Evolutionary conservation across 64 coral and sea anemone genomes (phyloP).

Genomic region (Actinia tenebrosa): DNA sequence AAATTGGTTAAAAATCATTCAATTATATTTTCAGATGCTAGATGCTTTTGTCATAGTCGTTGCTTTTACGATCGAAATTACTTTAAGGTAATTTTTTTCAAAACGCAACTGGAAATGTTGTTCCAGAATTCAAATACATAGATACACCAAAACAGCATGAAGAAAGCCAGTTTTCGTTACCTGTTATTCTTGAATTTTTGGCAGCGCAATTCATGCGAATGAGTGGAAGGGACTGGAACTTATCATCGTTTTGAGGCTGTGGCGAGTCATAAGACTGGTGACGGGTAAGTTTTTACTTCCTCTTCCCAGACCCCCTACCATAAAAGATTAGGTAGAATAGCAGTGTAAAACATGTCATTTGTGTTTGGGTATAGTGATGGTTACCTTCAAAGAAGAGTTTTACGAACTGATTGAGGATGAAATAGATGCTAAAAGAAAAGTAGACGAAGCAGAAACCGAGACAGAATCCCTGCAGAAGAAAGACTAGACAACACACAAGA

Average conservation of each 20-base stretch:
- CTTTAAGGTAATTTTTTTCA: constrained; percentile 15
- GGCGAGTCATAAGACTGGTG: constrained; percentile 37
- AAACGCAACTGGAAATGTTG: no score
- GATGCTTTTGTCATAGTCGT: constrained; percentile 10
- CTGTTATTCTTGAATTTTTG: not conserved
- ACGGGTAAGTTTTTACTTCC: not conserved
- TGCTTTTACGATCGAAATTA: constrained; percentile 38
- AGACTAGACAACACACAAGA: not conserved
- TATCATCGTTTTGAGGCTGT: constrained; percentile 34
- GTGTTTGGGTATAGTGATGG: not conserved
- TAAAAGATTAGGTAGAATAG: no score
- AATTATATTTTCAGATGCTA: constrained; percentile 3
- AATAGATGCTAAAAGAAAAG: constrained; percentile 10
- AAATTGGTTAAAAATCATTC: not conserved
- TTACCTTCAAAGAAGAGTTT: constrained; percentile 33
- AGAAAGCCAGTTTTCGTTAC: no score
- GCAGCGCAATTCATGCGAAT: constrained; percentile 23
- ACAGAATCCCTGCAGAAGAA: not conserved
- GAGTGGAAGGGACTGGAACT: constrained; percentile 33
- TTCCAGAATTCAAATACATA: no score
- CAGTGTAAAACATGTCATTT: no score
- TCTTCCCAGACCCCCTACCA: no score
- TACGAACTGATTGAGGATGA: constrained; percentile 55
- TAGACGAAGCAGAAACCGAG: not conserved
- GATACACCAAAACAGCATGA: no score